Base-by-base conservation (phyloP, 2,113 vertebrate species). In the Rhinopithecus roxellana region DNA sequence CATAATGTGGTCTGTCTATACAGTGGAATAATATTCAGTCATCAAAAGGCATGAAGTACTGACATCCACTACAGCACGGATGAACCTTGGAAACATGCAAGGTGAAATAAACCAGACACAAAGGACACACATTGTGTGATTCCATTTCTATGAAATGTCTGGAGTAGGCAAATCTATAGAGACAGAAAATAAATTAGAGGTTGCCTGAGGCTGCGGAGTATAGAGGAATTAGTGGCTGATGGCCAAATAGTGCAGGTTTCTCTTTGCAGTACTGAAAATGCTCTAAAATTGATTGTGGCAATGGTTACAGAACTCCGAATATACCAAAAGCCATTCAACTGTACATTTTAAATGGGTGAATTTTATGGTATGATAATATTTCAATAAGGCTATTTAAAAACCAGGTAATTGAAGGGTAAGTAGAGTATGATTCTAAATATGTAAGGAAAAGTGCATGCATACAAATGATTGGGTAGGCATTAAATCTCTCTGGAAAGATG, bases 51-150 rank as follows among this genome's bases (percentile, higher is more conserved):
- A 57, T 22, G 23, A 40, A 61, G n/a, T 35, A 18, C 17, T 16
- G 4, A 9, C 27, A 20, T 4, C 48, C 3, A 7, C 35, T 20
- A 40, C 50, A 14, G 8, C 25, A 2, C 6, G 0, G 35, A 9
- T 7, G 43, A 17, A 52, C n/a, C 72, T 70, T 22, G 20, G 13
- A 77, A 59, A 61, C 43, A n/a, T 6, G 22, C 27, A 38, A 6
- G 57, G 52, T n/a, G 43, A 72, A 87, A 77, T 40, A 80, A 48
- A 48, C 17, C 23, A 38, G 45, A 43, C n/a, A n/a, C 22, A 45
- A 52, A 30, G 59, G 23, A 45, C 25, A n/a, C 0, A 1, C 3
- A 22, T 0, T 20, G 0, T 17, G 27, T 14, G 9, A 38, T 14
- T 32, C 45, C 77, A n/a, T 23, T 40, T 38, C 17, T 6, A 55